A percentile compares a stretch with the other conserved stretches of the same genome.
Conservation (phyloP, 2,888 invertebrate species). For the Leptogaster cylindrica region DNA sequence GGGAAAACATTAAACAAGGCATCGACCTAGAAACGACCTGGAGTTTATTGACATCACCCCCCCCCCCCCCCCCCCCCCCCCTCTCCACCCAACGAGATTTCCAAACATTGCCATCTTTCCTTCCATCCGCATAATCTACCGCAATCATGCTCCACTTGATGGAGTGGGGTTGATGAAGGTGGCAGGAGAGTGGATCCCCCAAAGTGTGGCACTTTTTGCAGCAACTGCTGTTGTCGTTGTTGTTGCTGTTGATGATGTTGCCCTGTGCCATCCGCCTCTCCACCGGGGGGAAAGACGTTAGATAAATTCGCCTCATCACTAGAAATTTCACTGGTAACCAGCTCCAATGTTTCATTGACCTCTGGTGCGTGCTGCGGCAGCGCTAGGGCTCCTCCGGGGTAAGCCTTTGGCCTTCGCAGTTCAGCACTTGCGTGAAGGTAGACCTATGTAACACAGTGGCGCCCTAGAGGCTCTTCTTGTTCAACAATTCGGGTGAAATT, state of each 20-base stretch:
- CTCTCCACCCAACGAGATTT: no score
- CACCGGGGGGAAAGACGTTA: background rate
- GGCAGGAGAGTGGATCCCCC: background rate
- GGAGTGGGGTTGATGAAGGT: background rate
- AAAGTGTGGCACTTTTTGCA: no score
- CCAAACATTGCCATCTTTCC: no score
- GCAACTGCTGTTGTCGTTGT: no score
- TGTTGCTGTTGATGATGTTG: no score
- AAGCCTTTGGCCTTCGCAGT: background rate
- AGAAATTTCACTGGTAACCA: background rate
- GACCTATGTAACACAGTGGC: background rate
- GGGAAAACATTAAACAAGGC: conserved; percentile 28
- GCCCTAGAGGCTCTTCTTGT: background rate
- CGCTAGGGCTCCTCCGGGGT: conserved; percentile 10
- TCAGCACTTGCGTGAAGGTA: background rate
- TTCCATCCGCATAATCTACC: no score
- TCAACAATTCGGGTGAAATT: conserved; percentile 16
- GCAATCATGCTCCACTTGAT: no score
- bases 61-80: background rate
- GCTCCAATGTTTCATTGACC: conserved; percentile 15
- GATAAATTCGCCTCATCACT: background rate
- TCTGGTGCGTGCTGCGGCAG: background rate
- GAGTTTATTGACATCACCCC: conserved; percentile 17
- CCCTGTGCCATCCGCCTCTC: background rate
- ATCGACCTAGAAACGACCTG: conserved; percentile 37